These are phyloP conservation scores for Galerucella calmariensis DNA, from an alignment of 2,888 invertebrate species.

Conservation along the genomic window DNA sequence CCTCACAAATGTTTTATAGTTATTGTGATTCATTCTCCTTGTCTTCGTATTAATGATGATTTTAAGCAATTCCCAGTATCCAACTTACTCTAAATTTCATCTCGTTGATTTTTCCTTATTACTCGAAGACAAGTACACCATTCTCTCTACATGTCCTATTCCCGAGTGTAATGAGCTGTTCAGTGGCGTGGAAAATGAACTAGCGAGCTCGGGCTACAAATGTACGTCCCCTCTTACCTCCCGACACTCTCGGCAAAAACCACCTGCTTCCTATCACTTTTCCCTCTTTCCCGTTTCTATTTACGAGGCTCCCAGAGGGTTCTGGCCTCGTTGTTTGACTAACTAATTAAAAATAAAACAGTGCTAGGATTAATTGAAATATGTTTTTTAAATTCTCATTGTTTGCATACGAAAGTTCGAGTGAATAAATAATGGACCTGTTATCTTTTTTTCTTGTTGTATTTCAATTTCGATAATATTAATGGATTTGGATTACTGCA, in stretches of 20 bases:
- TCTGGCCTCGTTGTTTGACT: conserved; percentile 33
- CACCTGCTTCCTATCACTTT: conserved; percentile 33
- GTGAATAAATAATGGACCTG: background rate
- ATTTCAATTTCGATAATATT: no score
- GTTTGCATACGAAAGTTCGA: conserved; percentile 5
- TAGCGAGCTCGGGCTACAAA: conserved; percentile 46
- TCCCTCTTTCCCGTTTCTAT: conserved; percentile 26
- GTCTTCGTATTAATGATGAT: no score
- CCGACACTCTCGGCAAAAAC: conserved; percentile 1
- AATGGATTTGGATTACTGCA: no score
- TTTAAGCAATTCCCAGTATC: background rate
- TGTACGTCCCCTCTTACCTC: conserved; percentile 7
- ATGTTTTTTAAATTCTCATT: conserved; percentile 13
- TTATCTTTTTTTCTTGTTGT: background rate
- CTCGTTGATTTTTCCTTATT: background rate
- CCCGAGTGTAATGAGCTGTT: conserved; percentile 58
- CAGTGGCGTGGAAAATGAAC: conserved; percentile 63
- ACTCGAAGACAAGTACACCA: background rate
- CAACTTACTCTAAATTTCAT: background rate
- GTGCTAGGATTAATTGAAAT: conserved; percentile 38
- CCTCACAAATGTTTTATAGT: no score
- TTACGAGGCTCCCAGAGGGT: conserved; percentile 22
- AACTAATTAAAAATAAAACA: conserved; percentile 42
- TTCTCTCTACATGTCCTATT: background rate
- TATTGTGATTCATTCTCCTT: no score